phyloP scores from a whole-genome alignment of 1,140 invertebrate species.

The Caligus rogercresseyi region DNA sequence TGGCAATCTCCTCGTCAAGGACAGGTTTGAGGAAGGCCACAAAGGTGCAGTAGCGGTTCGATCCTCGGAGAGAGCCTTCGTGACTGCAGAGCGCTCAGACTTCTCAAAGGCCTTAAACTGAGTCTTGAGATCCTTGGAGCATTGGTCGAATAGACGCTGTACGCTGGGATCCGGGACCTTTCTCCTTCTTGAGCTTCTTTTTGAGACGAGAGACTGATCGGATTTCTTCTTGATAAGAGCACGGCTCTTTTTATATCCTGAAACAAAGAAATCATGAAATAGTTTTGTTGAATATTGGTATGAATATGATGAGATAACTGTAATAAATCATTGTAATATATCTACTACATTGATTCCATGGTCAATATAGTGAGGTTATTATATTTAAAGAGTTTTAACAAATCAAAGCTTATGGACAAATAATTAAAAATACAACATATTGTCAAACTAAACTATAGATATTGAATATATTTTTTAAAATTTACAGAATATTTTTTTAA shows the following conservation, averaged over 20 bases:
- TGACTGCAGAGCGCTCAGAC: constrained; percentile 71
- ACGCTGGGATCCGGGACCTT: not conserved
- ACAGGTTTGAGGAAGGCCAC: constrained; percentile 80
- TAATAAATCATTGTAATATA: too few species aligned
- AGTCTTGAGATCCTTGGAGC: constrained; percentile 52
- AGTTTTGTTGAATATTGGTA: not conserved
- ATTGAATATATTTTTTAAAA: too few species aligned
- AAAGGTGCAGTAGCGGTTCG: constrained; percentile 77
- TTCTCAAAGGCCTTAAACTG: constrained; percentile 69
- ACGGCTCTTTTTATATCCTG: constrained; percentile 7
- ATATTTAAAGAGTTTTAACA: too few species aligned
- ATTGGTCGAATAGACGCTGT: not conserved
- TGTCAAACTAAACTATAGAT: too few species aligned
- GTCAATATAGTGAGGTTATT: too few species aligned
- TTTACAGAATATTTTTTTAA: too few species aligned
- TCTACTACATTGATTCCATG: too few species aligned
- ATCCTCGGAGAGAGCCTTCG: constrained; percentile 76
- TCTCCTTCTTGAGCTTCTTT: constrained; percentile 3
- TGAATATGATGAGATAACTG: not conserved
- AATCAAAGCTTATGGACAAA: too few species aligned
- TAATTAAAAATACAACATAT: too few species aligned
- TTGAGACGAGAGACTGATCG: not conserved
- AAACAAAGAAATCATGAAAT: too few species aligned
- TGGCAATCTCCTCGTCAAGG: constrained; percentile 61
- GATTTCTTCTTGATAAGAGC: constrained; percentile 8